These are phyloP conservation scores for Anthopleura xanthogrammica DNA, from an alignment of 92 coral and sea anemone genomes.

Conservation along the genomic window DNA sequence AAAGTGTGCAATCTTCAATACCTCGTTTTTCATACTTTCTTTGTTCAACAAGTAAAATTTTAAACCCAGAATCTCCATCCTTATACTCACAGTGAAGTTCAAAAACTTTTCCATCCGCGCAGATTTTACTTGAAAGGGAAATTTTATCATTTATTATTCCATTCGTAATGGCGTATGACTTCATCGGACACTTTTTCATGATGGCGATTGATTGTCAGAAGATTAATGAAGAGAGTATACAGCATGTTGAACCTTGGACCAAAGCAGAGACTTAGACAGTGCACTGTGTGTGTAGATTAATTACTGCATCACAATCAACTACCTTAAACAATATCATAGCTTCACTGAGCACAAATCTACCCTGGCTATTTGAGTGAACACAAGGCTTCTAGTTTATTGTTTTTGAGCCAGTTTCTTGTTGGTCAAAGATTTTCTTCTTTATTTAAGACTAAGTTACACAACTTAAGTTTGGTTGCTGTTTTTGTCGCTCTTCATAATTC, in stretches of 20 bases:
- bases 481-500: neutral
- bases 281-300: conserved; percentile 11
- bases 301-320: conserved; percentile 1
- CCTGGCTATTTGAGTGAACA: neutral
- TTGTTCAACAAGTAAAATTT: neutral
- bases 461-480: neutral
- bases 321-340: neutral
- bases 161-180: neutral
- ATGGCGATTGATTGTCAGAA: neutral
- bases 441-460: neutral
- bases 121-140: neutral
- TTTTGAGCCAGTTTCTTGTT: neutral
- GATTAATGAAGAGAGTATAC: conserved; percentile 8
- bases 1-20: neutral
- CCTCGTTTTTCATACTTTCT: neutral
- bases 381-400: neutral
- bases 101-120: neutral
- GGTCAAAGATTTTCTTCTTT: neutral
- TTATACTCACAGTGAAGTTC: neutral
- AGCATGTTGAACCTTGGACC: neutral
- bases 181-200: neutral
- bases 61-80: neutral
- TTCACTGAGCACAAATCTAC: neutral
- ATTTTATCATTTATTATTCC: neutral
- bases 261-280: neutral